phyloP scores from a whole-genome alignment of 2,888 invertebrate species.

The Plutella xylostella region DNA sequence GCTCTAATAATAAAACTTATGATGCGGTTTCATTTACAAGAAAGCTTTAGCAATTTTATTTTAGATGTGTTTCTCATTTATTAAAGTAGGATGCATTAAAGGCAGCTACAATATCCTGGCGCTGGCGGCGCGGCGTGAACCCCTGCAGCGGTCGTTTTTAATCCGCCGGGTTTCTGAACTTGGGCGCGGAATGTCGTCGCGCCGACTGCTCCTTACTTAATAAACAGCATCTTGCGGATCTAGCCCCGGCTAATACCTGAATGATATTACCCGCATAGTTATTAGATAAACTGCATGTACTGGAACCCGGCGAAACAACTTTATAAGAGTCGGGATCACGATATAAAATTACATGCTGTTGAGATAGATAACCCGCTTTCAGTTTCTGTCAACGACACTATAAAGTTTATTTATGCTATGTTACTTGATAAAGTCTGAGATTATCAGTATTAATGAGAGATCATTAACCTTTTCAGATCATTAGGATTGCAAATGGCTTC shows the following conservation, averaged over 20 bases:
- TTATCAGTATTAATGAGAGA: not conserved
- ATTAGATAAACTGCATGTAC: constrained; percentile 44
- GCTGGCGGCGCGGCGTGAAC: too few species aligned
- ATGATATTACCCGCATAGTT: constrained; percentile 30
- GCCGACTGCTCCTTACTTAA: constrained; percentile 55
- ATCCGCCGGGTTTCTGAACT: constrained; percentile 48
- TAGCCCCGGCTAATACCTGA: constrained; percentile 48
- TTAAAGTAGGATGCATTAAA: too few species aligned
- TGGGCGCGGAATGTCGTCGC: constrained; percentile 48
- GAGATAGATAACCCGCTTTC: not conserved
- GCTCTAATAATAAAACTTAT: too few species aligned
- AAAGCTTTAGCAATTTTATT: too few species aligned
- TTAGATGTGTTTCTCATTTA: too few species aligned
- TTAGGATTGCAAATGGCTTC: constrained; percentile 86
- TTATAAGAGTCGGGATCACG: constrained; percentile 18
- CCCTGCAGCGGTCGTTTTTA: constrained; percentile 28
- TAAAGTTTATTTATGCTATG: not conserved
- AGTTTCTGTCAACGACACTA: not conserved
- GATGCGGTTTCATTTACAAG: too few species aligned
- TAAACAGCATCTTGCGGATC: constrained; percentile 56
- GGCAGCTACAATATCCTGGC: too few species aligned
- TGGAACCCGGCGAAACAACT: constrained; percentile 27
- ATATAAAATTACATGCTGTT: constrained; percentile 5
- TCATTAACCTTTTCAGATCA: constrained; percentile 62
- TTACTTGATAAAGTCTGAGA: not conserved